These are phyloP conservation scores for Lycopodina hypogea DNA, from an alignment of 37 sponge, comb jelly and placozoan species.

Conservation along the genomic window DNA sequence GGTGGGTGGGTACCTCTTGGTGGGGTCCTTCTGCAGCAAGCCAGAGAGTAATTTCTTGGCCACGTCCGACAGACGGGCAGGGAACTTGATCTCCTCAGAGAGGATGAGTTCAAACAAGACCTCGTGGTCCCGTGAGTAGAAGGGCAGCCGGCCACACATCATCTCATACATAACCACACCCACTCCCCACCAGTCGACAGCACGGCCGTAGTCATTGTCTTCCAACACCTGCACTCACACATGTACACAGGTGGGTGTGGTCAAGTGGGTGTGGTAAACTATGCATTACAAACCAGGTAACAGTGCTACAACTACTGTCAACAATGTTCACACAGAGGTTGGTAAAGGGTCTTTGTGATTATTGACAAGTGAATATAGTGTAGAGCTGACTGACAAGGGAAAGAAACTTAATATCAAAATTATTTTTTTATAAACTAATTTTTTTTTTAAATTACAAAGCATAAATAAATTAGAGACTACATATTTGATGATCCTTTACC, in stretches of 20 bases:
- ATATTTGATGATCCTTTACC: no score
- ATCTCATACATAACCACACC: constrained; percentile 99
- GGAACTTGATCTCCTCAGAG: constrained; percentile 87
- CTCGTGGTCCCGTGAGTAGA: constrained; percentile 93
- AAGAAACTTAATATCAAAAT: no score
- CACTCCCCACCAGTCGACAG: constrained; percentile 99
- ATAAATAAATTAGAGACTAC: no score
- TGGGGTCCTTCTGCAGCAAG: constrained; percentile 89
- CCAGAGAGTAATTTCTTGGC: constrained; percentile 71
- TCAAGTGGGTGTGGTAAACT: no score
- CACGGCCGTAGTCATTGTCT: constrained; percentile 94
- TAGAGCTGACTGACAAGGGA: no score
- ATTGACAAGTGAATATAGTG: no score
- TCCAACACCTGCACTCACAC: constrained; percentile 76
- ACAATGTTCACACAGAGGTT: no score
- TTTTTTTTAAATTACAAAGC: no score
- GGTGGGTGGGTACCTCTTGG: constrained; percentile 65
- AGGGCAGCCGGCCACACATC: constrained; percentile 98
- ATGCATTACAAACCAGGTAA: no score
- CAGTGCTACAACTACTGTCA: no score
- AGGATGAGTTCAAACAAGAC: constrained; percentile 89
- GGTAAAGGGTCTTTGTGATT: no score
- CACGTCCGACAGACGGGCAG: constrained; percentile 75
- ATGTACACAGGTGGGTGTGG: not conserved
- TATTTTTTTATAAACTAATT: no score